Evolutionary conservation across 2,888 invertebrate genomes (phyloP).

Genomic region (Slavum lentiscoides): DNA sequence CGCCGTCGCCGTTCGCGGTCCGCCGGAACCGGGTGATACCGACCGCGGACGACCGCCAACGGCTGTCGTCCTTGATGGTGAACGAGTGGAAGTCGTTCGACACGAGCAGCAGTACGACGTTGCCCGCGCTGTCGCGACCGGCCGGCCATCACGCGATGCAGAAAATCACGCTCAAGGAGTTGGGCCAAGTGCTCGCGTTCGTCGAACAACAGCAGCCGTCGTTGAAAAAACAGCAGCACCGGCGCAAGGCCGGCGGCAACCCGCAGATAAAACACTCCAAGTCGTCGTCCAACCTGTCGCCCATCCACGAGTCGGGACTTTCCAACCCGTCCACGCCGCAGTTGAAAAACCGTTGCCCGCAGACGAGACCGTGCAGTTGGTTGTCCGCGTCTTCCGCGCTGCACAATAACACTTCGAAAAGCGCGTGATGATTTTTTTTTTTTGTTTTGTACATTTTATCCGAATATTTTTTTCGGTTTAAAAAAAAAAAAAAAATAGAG

Average conservation of each 20-base stretch:
- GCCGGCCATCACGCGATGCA: slow-evolving; percentile 62
- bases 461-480: too few relatives aligned
- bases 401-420: slow-evolving; percentile 19
- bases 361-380: slow-evolving; percentile 51
- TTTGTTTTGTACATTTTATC: too few relatives aligned
- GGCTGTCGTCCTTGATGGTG: slow-evolving; percentile 40
- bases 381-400: slow-evolving; percentile 43
- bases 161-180: slow-evolving; percentile 63
- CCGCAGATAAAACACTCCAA: slow-evolving; percentile 59
- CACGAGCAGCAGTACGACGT: slow-evolving; percentile 29
- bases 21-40: slow-evolving; percentile 54
- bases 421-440: slow-evolving; percentile 8
- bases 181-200: slow-evolving; percentile 64
- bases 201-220: slow-evolving; percentile 42
- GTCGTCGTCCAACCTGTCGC: slow-evolving; percentile 65
- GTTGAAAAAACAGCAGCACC: background rate
- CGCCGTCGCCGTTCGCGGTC: slow-evolving; percentile 55
- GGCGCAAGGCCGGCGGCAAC: slow-evolving; percentile 53
- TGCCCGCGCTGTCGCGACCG: slow-evolving; percentile 60
- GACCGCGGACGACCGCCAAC: slow-evolving; percentile 12
- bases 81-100: slow-evolving; percentile 54
- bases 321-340: slow-evolving; percentile 64
- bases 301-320: slow-evolving; percentile 72
- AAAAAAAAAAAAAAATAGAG: too few relatives aligned
- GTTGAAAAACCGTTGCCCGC: slow-evolving; percentile 54